Conservation (phyloP, 2,888 invertebrate species). For the Crioceris asparagi region DNA sequence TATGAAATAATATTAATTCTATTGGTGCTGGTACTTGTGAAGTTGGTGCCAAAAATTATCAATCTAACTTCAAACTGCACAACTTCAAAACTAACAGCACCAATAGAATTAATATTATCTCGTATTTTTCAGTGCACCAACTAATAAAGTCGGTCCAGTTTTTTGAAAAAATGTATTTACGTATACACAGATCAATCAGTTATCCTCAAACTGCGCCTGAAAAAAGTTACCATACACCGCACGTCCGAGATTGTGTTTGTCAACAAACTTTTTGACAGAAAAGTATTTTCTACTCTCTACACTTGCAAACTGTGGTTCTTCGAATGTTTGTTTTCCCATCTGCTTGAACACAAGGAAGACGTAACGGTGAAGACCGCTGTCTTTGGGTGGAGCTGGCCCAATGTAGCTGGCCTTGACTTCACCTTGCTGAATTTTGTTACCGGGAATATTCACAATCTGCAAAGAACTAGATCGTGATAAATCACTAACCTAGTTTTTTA, state of each 20-base stretch:
- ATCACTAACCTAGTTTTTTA: too few species aligned
- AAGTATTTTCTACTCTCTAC: conserved; percentile 47
- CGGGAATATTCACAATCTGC: conserved; percentile 53
- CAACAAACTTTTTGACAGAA: conserved; percentile 44
- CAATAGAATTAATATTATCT: too few species aligned
- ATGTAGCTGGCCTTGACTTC: conserved; percentile 54
- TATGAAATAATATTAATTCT: too few species aligned
- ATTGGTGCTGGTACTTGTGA: too few species aligned
- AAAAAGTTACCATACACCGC: conserved; percentile 54
- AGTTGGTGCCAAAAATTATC: too few species aligned
- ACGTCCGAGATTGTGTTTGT: conserved; percentile 46
- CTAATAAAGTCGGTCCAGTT: too few species aligned
- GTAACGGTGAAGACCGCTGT: conserved; percentile 62
- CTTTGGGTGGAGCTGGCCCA: conserved; percentile 59
- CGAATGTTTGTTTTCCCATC: conserved; percentile 40
- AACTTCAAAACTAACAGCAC: too few species aligned
- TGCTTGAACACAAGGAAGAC: conserved; percentile 62
- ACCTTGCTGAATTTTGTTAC: conserved; percentile 48
- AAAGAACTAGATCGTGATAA: too few species aligned
- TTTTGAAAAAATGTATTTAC: too few species aligned
- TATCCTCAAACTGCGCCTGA: conserved; percentile 31
- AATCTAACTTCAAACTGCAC: too few species aligned
- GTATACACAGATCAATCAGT: too few species aligned
- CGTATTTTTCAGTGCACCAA: too few species aligned
- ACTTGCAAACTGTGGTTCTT: conserved; percentile 35